A percentile compares a stretch with the other conserved stretches of the same genome.
phyloP scores from a whole-genome alignment of 1,140 invertebrate genomes.

The Temnothorax curvispinosus region DNA sequence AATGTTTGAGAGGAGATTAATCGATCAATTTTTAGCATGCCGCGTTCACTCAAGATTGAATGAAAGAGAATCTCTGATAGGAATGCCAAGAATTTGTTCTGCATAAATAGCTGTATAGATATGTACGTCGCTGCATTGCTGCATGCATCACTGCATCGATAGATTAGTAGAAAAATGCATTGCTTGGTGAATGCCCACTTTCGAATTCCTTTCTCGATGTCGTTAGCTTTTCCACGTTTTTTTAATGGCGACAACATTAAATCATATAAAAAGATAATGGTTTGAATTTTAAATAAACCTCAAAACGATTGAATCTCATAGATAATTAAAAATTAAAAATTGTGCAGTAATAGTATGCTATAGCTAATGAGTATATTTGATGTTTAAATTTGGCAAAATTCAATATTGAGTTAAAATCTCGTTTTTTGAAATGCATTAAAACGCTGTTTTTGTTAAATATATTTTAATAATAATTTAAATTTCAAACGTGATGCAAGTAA shows the following conservation, averaged over 20 bases:
- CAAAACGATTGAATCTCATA: not conserved
- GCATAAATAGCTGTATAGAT: not conserved
- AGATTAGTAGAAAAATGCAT: not conserved
- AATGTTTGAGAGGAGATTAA: conserved; percentile 5
- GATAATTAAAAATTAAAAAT: not conserved
- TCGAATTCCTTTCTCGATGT: not conserved
- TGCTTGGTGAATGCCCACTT: not conserved
- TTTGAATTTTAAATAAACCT: not conserved
- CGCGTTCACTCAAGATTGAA: not conserved
- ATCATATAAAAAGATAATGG: not conserved
- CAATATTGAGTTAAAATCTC: not conserved
- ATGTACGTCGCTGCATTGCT: not conserved
- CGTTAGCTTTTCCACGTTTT: not conserved
- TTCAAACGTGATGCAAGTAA: not conserved
- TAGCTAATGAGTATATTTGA: not conserved
- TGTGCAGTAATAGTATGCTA: not conserved
- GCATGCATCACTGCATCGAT: not conserved
- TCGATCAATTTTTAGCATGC: conserved; percentile 3
- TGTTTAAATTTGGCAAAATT: not conserved
- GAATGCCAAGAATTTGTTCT: not conserved
- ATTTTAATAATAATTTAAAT: conserved; percentile 4
- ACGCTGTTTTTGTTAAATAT: not conserved
- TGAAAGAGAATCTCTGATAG: not conserved
- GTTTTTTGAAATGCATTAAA: not conserved
- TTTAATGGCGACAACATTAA: not conserved